Evolutionary conservation across 1,140 invertebrate species (phyloP), one percentile per base, ranked within the genome.

Genomic region (Gonatopus flavifemur): DNA sequence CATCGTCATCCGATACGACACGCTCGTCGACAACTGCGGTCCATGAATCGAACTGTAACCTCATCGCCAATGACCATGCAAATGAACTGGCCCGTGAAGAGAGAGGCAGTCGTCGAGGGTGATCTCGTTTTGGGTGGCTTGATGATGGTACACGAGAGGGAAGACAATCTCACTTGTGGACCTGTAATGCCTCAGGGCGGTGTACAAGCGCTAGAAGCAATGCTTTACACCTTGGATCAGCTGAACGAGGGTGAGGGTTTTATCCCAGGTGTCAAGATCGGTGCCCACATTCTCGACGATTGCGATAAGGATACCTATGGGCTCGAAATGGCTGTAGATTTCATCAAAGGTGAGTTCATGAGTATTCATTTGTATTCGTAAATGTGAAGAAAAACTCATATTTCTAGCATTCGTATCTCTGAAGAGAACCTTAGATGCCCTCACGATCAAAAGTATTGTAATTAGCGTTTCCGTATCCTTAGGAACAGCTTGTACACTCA

Each of bases 231-330:
- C 0, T 66, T 97, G 56, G 93, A 96, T 72, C 81, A 83, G 44
- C 82, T 96, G 12, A 96, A 96, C 74, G 70, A 79, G 16, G 78
- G 81, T 20, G 71, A 81, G 36, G 69, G 83, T 31, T 70, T 79
- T 35, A 75, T 91, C 22, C 88, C 89, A 0, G 91, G 91, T 21
- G 84, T 94, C 15, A 88, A 81, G 28, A 76, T 96, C 7, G 94
- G 94, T 6, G 91, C 91, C 2, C 88, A 95, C 66, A 88, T 96
- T 19, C 81, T 96, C 40, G 94, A 97, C 67, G 95, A 98, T 72
- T 98, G 95, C 76, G 94, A 97, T 77, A 91, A 93, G 76, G 94
- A 98, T 69, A 97, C 94, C 1, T 96, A 96, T 70, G 94, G 95
- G 4, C 77, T 97, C 28, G 94, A 97, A 66, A 96, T 97, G 86